Evolutionary conservation across 2,797 vertebrate species (phyloP), one percentile per base, ranked within the genome.

Genomic region (Microhierax caerulescens): DNA sequence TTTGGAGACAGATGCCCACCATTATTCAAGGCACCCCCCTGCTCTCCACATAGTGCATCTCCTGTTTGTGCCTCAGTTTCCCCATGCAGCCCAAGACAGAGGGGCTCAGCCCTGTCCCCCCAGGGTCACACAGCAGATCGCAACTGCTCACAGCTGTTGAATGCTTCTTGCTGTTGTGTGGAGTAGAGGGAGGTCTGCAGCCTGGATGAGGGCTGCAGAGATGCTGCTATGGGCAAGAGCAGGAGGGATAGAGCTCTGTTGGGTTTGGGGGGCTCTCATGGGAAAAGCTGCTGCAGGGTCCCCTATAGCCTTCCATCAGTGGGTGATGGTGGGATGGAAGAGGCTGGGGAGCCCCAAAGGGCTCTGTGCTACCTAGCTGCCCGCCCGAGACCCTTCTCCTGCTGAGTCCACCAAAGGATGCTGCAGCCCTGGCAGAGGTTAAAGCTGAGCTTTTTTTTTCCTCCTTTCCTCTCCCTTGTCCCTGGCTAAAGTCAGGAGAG

Each of bases 131-230:
- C 43, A 36, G 56, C 16, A 34, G 41, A 22, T 23, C 6, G 10
- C 39, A 6, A 2, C 17, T 1, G 1, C 28, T 6, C 6, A 10
- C 39, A 6, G 1, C 17, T 1, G 1, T 32, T 6, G 54, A 39
- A 21, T 0, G 8, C 63, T 54, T 27, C 25, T 32, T 17, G 28
- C 39, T 30, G 45, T 18, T 17, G 30, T 20, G 13, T 0, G 8
- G 79, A 69, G 72, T 56, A 48, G 41, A 27, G 14, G 27, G 41
- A 32, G 12, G 19, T 25, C 57, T 67, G 50, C 72, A 70, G 36
- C 27, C 36, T 1, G 53, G 18, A 13, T 2, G 8, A 32, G 27
- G 10, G 47, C 47, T 43, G 50, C 32, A 48, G 57, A 32, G 75
- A 10, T 4, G 59, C 32, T 50, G 56, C 36, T 24, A 6, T 1